Percentiles rank a stretch among this genome's conserved stretches.
These are phyloP conservation scores for Oryzias dopingdopingensis DNA, from an alignment of 2,797 vertebrate genomes.

Conservation along the genomic window DNA sequence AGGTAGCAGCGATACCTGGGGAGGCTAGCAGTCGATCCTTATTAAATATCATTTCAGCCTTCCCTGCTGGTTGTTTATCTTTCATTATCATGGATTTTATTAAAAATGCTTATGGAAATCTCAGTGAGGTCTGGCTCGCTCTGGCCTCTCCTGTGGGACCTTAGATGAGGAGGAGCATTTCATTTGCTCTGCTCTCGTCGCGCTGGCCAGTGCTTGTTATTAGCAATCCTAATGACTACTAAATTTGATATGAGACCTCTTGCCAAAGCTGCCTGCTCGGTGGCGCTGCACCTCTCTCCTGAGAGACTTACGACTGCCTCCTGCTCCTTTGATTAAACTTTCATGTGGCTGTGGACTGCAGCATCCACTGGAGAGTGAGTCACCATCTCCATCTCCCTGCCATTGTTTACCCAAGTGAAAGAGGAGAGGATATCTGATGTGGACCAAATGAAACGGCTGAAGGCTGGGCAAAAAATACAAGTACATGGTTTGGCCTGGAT, in stretches of 20 bases:
- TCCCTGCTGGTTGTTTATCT: slow-evolving; percentile 65
- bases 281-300: slow-evolving; percentile 57
- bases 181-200: slow-evolving; percentile 51
- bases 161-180: slow-evolving; percentile 57
- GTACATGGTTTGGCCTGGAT: slow-evolving; percentile 40
- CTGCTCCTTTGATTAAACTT: slow-evolving; percentile 76
- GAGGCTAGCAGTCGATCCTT: slow-evolving; percentile 40
- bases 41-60: slow-evolving; percentile 54
- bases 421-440: slow-evolving; percentile 70
- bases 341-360: slow-evolving; percentile 65
- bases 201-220: slow-evolving; percentile 66
- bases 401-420: slow-evolving; percentile 72
- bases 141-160: slow-evolving; percentile 54
- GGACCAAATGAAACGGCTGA: slow-evolving; percentile 63
- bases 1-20: slow-evolving; percentile 41
- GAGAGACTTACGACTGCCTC: slow-evolving; percentile 62
- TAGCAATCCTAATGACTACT: slow-evolving; percentile 76
- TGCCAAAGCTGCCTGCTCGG: slow-evolving; percentile 63
- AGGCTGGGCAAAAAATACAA: slow-evolving; percentile 54
- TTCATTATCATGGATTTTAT: slow-evolving; percentile 66
- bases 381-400: slow-evolving; percentile 56
- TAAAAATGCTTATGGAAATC: slow-evolving; percentile 63
- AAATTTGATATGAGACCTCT: slow-evolving; percentile 76
- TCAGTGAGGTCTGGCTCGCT: slow-evolving; percentile 48
- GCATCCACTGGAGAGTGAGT: slow-evolving; percentile 55